A percentile compares a stretch with the other conserved stretches of the same genome.
Conservation (phyloP, 2,888 invertebrate species). For the Operophtera brumata region DNA sequence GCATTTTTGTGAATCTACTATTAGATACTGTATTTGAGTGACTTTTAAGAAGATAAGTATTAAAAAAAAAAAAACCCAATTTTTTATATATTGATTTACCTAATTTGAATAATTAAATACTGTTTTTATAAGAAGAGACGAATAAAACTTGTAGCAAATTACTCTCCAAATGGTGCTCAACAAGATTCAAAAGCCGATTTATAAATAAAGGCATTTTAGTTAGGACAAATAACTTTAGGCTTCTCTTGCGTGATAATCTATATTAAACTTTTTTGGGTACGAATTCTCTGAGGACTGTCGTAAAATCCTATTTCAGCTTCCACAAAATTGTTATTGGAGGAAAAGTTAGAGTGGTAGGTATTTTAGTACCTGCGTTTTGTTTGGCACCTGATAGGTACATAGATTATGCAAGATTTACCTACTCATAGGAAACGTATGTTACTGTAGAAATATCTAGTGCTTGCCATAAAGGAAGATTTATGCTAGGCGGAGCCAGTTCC, state of each 20-base stretch:
- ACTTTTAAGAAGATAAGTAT: not conserved
- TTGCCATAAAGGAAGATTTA: too few species aligned
- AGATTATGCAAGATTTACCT: not conserved
- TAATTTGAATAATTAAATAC: too few species aligned
- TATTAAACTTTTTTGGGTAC: slow-evolving; percentile 35
- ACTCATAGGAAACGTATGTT: too few species aligned
- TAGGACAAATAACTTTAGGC: slow-evolving; percentile 28
- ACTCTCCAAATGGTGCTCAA: slow-evolving; percentile 14
- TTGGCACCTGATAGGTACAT: slow-evolving; percentile 1
- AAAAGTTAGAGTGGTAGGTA: slow-evolving; percentile 12
- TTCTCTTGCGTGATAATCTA: slow-evolving; percentile 35
- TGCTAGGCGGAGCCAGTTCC: too few species aligned
- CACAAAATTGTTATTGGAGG: slow-evolving; percentile 27
- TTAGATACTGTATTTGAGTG: not conserved
- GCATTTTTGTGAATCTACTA: not conserved
- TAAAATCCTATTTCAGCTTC: slow-evolving; percentile 31
- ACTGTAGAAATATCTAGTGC: too few species aligned
- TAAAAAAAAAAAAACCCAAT: not conserved
- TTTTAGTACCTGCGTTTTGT: not conserved
- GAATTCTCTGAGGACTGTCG: slow-evolving; percentile 29
- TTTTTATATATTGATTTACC: too few species aligned
- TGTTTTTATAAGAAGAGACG: not conserved
- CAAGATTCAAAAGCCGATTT: slow-evolving; percentile 21
- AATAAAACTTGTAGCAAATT: slow-evolving; percentile 15
- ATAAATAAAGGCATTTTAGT: slow-evolving; percentile 26